phyloP scores from a whole-genome alignment of 2,888 invertebrate species.

The Epirrita christyi region DNA sequence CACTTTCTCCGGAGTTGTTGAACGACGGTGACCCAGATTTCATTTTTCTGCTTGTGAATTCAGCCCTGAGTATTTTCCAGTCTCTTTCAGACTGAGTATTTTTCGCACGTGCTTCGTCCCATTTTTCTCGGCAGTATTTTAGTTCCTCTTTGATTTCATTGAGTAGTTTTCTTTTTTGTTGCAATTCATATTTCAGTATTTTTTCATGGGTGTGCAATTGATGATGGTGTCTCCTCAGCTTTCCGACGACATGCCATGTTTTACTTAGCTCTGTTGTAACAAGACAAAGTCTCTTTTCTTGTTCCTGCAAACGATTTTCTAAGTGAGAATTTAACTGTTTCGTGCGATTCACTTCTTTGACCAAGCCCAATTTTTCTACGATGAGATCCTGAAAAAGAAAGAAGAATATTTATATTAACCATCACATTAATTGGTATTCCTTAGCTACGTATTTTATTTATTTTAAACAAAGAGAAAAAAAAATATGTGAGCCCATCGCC shows the following conservation, averaged over 20 bases:
- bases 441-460: slow-evolving; percentile 33
- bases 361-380: slow-evolving; percentile 92
- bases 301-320: slow-evolving; percentile 90
- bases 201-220: slow-evolving; percentile 95
- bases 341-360: slow-evolving; percentile 92
- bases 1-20: slow-evolving; percentile 92
- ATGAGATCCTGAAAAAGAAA: slow-evolving; percentile 88
- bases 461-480: no score
- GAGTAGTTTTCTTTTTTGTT: slow-evolving; percentile 93
- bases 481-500: no score
- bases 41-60: slow-evolving; percentile 91
- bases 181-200: slow-evolving; percentile 93
- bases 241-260: slow-evolving; percentile 93
- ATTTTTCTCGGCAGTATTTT: slow-evolving; percentile 94
- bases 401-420: not conserved
- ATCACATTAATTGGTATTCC: not conserved
- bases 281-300: slow-evolving; percentile 90
- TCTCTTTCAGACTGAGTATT: slow-evolving; percentile 93
- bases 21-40: slow-evolving; percentile 85
- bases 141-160: slow-evolving; percentile 94
- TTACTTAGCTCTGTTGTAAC: slow-evolving; percentile 93
- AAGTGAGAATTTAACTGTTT: slow-evolving; percentile 93
- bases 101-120: slow-evolving; percentile 93
- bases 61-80: slow-evolving; percentile 91
- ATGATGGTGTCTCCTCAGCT: slow-evolving; percentile 91